Evolutionary conservation across 2,888 invertebrate species (phyloP).

Genomic region (Eristalis tenax): DNA sequence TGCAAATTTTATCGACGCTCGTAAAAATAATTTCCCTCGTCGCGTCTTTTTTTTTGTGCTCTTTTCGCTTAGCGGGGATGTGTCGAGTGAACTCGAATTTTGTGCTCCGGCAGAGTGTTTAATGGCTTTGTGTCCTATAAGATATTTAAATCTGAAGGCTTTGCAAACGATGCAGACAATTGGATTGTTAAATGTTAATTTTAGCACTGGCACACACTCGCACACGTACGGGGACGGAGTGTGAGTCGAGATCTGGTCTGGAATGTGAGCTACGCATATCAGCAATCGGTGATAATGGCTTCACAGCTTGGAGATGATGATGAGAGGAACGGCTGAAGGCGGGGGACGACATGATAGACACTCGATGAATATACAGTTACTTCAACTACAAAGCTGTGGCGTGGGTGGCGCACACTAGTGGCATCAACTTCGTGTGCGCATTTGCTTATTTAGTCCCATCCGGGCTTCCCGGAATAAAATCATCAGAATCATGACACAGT

Average conservation of each 20-base stretch:
- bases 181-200: neutral
- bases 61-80: neutral
- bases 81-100: neutral
- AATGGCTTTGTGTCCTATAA: conserved; percentile 4
- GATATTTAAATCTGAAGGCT: conserved; percentile 24
- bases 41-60: neutral
- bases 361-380: too few species aligned
- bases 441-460: too few species aligned
- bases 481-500: too few species aligned
- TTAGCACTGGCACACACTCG: neutral
- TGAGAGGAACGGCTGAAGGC: neutral
- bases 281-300: neutral
- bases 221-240: neutral
- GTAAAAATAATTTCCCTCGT: conserved; percentile 36
- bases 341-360: too few species aligned
- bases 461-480: too few species aligned
- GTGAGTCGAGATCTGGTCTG: neutral
- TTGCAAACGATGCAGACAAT: conserved; percentile 13
- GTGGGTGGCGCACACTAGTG: too few species aligned
- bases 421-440: too few species aligned
- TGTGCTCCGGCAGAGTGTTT: conserved; percentile 3
- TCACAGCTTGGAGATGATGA: neutral
- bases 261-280: neutral
- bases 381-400: too few species aligned
- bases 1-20: conserved; percentile 45